These are phyloP conservation scores for Nomada fabriciana DNA, from an alignment of 2,888 invertebrate species.

Conservation along the genomic window DNA sequence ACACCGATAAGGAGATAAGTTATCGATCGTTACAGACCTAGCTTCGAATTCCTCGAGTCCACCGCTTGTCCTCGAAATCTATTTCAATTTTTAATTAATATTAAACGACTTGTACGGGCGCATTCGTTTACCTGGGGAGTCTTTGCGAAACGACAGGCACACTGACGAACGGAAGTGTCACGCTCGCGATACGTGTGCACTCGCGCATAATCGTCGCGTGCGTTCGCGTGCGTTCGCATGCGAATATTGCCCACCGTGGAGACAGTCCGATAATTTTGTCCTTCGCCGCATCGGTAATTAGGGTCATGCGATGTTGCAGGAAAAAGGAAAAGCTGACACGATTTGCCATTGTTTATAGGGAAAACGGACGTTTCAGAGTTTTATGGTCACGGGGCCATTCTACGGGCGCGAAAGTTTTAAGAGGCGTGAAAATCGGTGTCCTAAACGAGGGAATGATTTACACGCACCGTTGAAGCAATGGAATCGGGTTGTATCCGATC, in stretches of 20 bases:
- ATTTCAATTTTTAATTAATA: neutral
- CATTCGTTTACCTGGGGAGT: neutral
- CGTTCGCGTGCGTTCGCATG: constrained; percentile 1
- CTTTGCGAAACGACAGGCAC: neutral
- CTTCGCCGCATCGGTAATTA: neutral
- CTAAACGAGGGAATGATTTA: constrained; percentile 4
- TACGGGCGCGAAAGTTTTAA: neutral
- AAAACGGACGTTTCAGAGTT: too few species aligned
- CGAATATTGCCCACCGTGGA: constrained; percentile 3
- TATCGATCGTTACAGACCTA: neutral
- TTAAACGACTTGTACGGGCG: neutral
- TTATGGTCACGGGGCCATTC: neutral
- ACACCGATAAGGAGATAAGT: neutral
- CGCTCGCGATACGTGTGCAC: constrained; percentile 22
- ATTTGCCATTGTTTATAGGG: too few species aligned
- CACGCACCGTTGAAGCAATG: neutral
- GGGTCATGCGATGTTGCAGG: neutral
- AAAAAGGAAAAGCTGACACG: too few species aligned
- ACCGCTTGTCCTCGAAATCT: neutral
- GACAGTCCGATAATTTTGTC: neutral
- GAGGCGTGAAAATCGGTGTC: constrained; percentile 1
- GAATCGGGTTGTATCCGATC: constrained; percentile 14
- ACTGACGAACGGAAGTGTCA: constrained; percentile 31
- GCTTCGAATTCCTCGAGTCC: neutral
- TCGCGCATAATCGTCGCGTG: constrained; percentile 4